Base-by-base conservation (phyloP, 2,888 invertebrate species). In the Coenonympha glycerion region DNA sequence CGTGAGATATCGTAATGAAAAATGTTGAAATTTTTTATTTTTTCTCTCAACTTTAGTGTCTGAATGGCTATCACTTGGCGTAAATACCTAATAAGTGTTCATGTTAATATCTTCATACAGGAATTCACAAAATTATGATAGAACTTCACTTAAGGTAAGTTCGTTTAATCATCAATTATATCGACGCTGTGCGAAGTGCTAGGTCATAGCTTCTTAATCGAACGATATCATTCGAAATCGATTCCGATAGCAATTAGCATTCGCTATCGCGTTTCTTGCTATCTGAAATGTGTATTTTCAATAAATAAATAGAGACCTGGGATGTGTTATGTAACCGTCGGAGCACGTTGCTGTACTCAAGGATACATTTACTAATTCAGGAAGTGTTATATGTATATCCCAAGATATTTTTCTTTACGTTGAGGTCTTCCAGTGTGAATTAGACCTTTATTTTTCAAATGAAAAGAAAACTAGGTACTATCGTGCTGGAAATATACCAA, bases 271-370 rank as follows among this genome's bases (percentile, higher is more conserved):
- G n/a, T n/a, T 19, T 28, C 28, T 3, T 28, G n/a, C 18, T 41
- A 41, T n/a, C 28, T 26, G 30, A 28, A 48, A 45, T 48, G 30
- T 19, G 22, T 36, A 31, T 46, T 46, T n/a, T n/a, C n/a, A n/a
- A n/a, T 48, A 24, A 52, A 55, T 52, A 52, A 55, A 36, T n/a
- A 51, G 26, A 46, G 45, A 22, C 44, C 45, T 50, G 47, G 44
- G 42, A 44, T 39, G n/a, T n/a, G n/a, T n/a, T n/a, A n/a, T n/a
- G 42, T 42, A 37, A 46, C 36, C 30, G 40, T 42, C 37, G 36
- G 45, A 33, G 26, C 39, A 47, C 44, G 40, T 9, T 18, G 28
- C 28, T 6, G 18, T 28, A 21, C 19, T 21, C 31, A 6, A 33
- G 24, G 41, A 15, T 18, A 18, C 16, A 37, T 33, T 47, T 13